Conservation (phyloP, 2,113 vertebrate genomes). For the Amphilophus citrinellus region DNA sequence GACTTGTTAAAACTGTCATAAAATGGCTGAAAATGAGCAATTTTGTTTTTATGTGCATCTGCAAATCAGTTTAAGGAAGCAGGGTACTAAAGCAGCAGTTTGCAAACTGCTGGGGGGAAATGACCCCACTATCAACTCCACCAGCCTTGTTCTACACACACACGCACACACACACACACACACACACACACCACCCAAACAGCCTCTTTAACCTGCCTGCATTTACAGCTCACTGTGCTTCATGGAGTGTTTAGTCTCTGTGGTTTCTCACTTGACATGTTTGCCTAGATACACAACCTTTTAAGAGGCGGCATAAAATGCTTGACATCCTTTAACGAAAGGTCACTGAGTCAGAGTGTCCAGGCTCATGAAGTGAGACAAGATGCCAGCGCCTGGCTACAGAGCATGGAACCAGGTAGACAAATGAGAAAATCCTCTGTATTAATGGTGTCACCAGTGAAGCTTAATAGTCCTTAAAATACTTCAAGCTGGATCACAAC, state of each 20-base stretch:
- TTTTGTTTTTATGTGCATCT: slow-evolving; percentile 70
- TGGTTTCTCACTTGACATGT: slow-evolving; percentile 30
- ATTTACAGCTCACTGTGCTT: slow-evolving; percentile 17
- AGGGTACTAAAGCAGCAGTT: slow-evolving; percentile 51
- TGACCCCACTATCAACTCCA: neutral
- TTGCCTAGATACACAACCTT: slow-evolving; percentile 40
- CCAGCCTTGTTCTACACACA: slow-evolving; percentile 5
- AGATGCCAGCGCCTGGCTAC: neutral
- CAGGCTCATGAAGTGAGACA: slow-evolving; percentile 26
- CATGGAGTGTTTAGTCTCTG: slow-evolving; percentile 16
- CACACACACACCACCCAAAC: slow-evolving; percentile 1
- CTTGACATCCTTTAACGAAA: slow-evolving; percentile 53
- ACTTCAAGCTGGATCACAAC: neutral
- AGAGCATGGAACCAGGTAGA: neutral
- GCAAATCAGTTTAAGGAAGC: slow-evolving; percentile 55
- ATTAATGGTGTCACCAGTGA: slow-evolving; percentile 17
- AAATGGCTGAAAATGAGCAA: slow-evolving; percentile 55
- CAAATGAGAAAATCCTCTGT: neutral
- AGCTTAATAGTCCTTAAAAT: neutral
- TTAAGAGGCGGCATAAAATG: slow-evolving; percentile 59
- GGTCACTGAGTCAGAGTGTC: slow-evolving; percentile 46
- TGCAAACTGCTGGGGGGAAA: slow-evolving; percentile 17
- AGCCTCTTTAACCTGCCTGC: slow-evolving; percentile 1
- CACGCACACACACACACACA: neutral
- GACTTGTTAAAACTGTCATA: slow-evolving; percentile 64